Evolutionary conservation across 1,140 invertebrate genomes (phyloP).

Genomic region (Palaemon carinicauda): DNA sequence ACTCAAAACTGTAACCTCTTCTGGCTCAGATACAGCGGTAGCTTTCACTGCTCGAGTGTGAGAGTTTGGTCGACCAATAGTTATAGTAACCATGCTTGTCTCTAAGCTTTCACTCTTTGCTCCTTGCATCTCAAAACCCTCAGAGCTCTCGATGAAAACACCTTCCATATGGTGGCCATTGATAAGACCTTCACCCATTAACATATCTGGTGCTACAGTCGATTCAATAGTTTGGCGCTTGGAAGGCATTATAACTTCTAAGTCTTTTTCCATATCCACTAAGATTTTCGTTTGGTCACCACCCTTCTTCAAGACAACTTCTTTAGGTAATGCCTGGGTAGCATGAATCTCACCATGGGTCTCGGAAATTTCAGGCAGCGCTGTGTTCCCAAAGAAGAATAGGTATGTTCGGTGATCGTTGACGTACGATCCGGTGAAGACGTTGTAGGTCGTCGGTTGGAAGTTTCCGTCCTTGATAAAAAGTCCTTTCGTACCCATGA

Average conservation of each 20-base stretch:
- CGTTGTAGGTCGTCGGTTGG: slow-evolving; percentile 61
- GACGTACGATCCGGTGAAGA: slow-evolving; percentile 63
- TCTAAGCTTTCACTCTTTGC: slow-evolving; percentile 56
- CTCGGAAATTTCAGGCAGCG: slow-evolving; percentile 38
- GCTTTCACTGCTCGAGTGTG: slow-evolving; percentile 35
- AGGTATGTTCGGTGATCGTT: slow-evolving; percentile 62
- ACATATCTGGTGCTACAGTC: slow-evolving; percentile 31
- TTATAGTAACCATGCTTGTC: slow-evolving; percentile 61
- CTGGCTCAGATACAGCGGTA: slow-evolving; percentile 31
- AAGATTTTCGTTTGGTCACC: slow-evolving; percentile 60
- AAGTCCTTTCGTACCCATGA: slow-evolving; percentile 62
- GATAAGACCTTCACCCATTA: slow-evolving; percentile 58
- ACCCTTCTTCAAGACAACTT: slow-evolving; percentile 59
- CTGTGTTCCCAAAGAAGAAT: slow-evolving; percentile 64
- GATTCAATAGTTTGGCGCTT: slow-evolving; percentile 28
- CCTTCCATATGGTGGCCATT: slow-evolving; percentile 61
- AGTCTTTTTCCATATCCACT: slow-evolving; percentile 61
- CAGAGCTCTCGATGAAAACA: slow-evolving; percentile 62
- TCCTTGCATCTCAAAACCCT: slow-evolving; percentile 53
- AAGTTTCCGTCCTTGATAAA: slow-evolving; percentile 60
- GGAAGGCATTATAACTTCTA: slow-evolving; percentile 61
- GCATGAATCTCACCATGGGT: slow-evolving; percentile 4
- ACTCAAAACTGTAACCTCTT: slow-evolving; percentile 58
- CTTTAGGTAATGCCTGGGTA: slow-evolving; percentile 11
- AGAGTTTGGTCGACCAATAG: slow-evolving; percentile 53